Evolutionary conservation across 1,140 invertebrate genomes (phyloP).

Genomic region (Neodiprion lecontei): DNA sequence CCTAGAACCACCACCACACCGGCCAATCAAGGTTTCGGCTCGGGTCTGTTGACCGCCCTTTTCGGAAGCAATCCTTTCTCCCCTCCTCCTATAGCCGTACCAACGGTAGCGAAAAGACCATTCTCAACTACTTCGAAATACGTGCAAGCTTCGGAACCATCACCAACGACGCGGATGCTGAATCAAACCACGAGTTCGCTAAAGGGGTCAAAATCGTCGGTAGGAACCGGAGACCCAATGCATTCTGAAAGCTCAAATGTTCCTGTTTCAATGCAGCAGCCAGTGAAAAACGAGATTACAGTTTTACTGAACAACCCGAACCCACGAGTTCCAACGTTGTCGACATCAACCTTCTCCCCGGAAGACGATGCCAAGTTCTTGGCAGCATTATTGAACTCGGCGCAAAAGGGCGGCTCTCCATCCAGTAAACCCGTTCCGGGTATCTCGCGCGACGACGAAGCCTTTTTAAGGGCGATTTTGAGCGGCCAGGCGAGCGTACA

Average conservation of each 20-base stretch:
- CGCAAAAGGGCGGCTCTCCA: constrained; percentile 29
- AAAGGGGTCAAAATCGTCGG: constrained; percentile 10
- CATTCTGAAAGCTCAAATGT: background rate
- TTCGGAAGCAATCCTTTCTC: constrained; percentile 49
- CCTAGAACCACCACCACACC: constrained; percentile 32
- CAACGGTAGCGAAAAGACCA: constrained; percentile 15
- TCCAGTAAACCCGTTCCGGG: constrained; percentile 20
- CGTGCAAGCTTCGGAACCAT: background rate
- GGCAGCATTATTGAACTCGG: constrained; percentile 39
- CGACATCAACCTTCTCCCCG: constrained; percentile 44
- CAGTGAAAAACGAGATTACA: constrained; percentile 17
- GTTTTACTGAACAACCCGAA: constrained; percentile 33
- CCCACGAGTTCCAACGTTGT: constrained; percentile 27
- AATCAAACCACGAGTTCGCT: constrained; percentile 18
- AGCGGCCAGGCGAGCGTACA: constrained; percentile 33
- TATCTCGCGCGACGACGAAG: constrained; percentile 41
- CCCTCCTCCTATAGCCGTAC: constrained; percentile 25
- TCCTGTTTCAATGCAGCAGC: constrained; percentile 17
- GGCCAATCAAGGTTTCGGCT: constrained; percentile 41
- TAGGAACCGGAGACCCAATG: background rate
- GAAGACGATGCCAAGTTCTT: constrained; percentile 55
- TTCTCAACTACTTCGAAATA: constrained; percentile 14
- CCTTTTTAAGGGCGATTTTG: constrained; percentile 47
- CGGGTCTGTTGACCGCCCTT: constrained; percentile 46
- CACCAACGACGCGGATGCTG: constrained; percentile 33